Evolutionary conservation across 2,797 vertebrate genomes (phyloP), one percentile per base, ranked within the genome.

Genomic region (Darevskia nairensis): DNA sequence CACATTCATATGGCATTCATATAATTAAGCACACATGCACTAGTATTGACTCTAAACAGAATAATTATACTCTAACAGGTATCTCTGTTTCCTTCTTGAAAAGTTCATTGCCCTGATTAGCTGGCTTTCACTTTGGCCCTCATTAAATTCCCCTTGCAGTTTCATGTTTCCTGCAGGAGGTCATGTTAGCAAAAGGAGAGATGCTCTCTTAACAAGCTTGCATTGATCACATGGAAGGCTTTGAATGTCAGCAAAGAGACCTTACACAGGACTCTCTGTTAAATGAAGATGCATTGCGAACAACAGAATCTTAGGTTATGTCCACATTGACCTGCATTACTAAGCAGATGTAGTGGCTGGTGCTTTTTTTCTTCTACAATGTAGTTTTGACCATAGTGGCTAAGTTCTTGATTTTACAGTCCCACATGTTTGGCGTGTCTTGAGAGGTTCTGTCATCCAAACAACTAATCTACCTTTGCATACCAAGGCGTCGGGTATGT

Each of bases 111-210:
- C 35, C 78, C 46, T 74, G 86, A 81, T 87, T 81, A 80, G 55
- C 35, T 41, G 78, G 46, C 68, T 74, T 80, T 72, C 25, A 46
- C 66, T 86, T 39, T 3, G 21, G 50, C 35, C 9, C 50, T 86
- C 85, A 86, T 86, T 86, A 86, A 80, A 80, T 80, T 80, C 68
- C 46, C 17, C 35, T 39, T 80, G 32, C 78, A 72, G 86, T 41
- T 80, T 87, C 78, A 87, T 68, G 74, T 87, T 87, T 87, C 86
- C n/a, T 64, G 69, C 55, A 75, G 11, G 86, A 61, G 69, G 79
- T 81, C 86, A 81, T 75, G 79, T 81, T 87, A 21, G 11, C 69
- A 87, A 74, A 72, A 81, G 46, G 69, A 87, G 69, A 74, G 69
- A 23, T 81, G 69, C 35, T 61, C 35, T 74, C 27, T 81, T 64